Percentiles rank a stretch among this genome's conserved stretches.
Evolutionary conservation across 2,797 vertebrate genomes (phyloP).

Genomic region (Clarias laeviceps): DNA sequence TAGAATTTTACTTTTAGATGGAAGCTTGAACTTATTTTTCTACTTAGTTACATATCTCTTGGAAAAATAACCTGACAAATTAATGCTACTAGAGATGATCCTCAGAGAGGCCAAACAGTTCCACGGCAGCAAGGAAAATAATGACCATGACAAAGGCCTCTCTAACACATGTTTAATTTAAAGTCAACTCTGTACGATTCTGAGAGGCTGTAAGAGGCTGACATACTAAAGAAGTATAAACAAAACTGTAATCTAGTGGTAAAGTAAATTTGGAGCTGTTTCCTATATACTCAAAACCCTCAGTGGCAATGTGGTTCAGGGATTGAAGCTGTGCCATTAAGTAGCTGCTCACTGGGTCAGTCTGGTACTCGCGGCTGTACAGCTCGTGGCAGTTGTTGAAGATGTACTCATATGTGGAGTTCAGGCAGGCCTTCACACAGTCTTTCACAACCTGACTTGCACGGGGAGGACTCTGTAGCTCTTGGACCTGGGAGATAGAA

Average conservation of each 20-base stretch:
- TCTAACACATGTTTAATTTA: constrained; percentile 72
- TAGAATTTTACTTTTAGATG: constrained; percentile 8
- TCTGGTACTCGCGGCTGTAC: constrained; percentile 87
- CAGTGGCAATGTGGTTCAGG: constrained; percentile 16
- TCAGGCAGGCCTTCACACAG: constrained; percentile 86
- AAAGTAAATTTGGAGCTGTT: constrained; percentile 36
- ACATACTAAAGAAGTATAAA: constrained; percentile 61
- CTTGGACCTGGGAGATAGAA: constrained; percentile 75
- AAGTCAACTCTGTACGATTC: constrained; percentile 51
- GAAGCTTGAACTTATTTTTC: constrained; percentile 5
- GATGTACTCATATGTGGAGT: constrained; percentile 88
- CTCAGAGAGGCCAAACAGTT: constrained; percentile 44
- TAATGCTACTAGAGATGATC: constrained; percentile 30
- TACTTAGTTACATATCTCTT: constrained; percentile 18
- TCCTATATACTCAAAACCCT: neutral
- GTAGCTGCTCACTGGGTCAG: constrained; percentile 77
- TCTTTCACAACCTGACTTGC: constrained; percentile 88
- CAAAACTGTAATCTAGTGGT: constrained; percentile 46
- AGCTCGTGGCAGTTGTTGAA: constrained; percentile 88
- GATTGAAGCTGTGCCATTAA: neutral
- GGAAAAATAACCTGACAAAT: constrained; percentile 26
- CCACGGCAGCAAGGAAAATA: constrained; percentile 58
- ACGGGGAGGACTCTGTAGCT: constrained; percentile 84
- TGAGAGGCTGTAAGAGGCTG: neutral
- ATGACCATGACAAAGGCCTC: constrained; percentile 58